Percentiles rank a stretch among this genome's conserved stretches.
These are phyloP conservation scores for Platysternon megacephalum DNA, from an alignment of 2,113 vertebrate genomes.

Conservation along the genomic window DNA sequence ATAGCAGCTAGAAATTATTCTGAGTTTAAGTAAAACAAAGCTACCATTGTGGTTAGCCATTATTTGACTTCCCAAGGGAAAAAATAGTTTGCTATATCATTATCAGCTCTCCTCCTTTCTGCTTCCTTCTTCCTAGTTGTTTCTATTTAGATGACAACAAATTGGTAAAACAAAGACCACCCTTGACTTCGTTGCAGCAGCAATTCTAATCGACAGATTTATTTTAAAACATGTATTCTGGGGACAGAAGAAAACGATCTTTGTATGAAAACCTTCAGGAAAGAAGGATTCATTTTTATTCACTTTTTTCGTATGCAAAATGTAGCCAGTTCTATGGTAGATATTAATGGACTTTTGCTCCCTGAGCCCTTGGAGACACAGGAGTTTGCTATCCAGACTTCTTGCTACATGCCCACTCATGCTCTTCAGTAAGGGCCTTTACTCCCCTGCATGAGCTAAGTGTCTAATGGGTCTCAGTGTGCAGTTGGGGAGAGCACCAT, in stretches of 20 bases:
- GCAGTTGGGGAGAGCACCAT: background rate
- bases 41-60: constrained; percentile 34
- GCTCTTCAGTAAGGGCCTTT: rapidly evolving
- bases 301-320: background rate
- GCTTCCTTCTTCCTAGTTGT: background rate
- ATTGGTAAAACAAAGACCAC: background rate
- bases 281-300: background rate
- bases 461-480: background rate
- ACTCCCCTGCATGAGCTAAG: background rate
- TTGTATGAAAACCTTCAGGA: constrained; percentile 16
- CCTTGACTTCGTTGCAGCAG: background rate
- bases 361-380: background rate
- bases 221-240: constrained; percentile 2
- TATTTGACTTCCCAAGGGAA: constrained; percentile 25
- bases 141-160: background rate
- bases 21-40: constrained; percentile 39
- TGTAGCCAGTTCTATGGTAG: background rate
- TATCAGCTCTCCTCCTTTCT: background rate
- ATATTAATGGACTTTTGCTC: background rate
- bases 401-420: background rate
- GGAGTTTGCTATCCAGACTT: background rate
- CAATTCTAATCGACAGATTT: constrained; percentile 1
- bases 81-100: background rate
- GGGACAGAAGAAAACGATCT: background rate
- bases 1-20: constrained; percentile 41